These are phyloP conservation scores for Argyresthia albistria DNA, from an alignment of 2,888 invertebrate species.

Conservation along the genomic window DNA sequence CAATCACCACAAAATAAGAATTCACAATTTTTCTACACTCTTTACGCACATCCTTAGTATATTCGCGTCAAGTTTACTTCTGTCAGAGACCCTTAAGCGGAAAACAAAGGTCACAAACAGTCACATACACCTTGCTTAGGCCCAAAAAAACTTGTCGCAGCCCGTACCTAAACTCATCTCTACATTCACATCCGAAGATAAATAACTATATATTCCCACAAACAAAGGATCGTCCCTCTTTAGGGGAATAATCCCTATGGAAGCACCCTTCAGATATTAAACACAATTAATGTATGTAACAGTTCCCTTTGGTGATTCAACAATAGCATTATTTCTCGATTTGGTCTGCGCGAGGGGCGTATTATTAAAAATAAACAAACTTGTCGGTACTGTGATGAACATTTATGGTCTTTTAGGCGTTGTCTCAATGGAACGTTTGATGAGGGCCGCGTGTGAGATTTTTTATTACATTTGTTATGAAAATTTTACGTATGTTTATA, in stretches of 20 bases:
- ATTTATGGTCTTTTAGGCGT: too few species aligned
- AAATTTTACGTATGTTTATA: too few species aligned
- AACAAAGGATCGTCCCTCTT: constrained; percentile 47
- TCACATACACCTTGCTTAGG: too few species aligned
- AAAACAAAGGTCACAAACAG: too few species aligned
- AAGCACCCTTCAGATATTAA: constrained; percentile 42
- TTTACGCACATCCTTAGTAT: too few species aligned
- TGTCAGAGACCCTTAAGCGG: too few species aligned
- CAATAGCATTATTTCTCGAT: constrained; percentile 56
- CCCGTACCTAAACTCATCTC: too few species aligned
- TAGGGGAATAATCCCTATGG: constrained; percentile 37
- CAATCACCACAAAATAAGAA: too few species aligned
- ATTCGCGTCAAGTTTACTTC: too few species aligned
- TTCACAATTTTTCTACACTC: too few species aligned
- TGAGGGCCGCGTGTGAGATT: background rate
- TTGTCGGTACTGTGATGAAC: constrained; percentile 9
- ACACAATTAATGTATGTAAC: constrained; percentile 63
- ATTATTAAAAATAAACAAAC: constrained; percentile 48
- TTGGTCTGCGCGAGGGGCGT: constrained; percentile 39
- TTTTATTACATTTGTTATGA: background rate
- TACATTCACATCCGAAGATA: constrained; percentile 38
- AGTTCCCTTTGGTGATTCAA: constrained; percentile 54
- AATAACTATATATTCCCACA: constrained; percentile 53
- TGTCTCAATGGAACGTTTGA: background rate
- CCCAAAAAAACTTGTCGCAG: too few species aligned